These are phyloP conservation scores for Mythimna vitellina DNA, from an alignment of 2,888 invertebrate genomes.

Conservation along the genomic window DNA sequence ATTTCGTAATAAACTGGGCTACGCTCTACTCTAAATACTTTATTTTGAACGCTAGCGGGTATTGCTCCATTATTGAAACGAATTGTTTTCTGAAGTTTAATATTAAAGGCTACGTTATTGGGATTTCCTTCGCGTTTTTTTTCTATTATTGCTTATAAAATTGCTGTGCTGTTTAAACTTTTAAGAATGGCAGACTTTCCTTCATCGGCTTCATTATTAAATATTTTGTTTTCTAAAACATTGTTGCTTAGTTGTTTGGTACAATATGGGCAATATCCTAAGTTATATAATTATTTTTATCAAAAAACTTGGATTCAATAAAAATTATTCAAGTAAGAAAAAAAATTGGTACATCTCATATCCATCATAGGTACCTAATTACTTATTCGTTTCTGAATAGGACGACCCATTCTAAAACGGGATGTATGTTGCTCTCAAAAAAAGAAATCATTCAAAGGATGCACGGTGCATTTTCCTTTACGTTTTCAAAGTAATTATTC, in stretches of 20 bases:
- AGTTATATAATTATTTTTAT: no score
- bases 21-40: constrained; percentile 81
- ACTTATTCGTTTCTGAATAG: constrained; percentile 16
- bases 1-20: constrained; percentile 83
- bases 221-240: constrained; percentile 6
- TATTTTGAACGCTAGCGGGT: constrained; percentile 82
- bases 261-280: no score
- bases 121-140: constrained; percentile 71
- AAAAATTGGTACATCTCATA: background rate
- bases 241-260: background rate
- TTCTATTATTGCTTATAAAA: constrained; percentile 72
- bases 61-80: constrained; percentile 85
- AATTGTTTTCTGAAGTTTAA: constrained; percentile 86
- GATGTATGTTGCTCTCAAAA: background rate
- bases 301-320: background rate
- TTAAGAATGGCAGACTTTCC: constrained; percentile 47
- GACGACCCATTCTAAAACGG: background rate
- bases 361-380: constrained; percentile 29
- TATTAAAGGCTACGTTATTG: constrained; percentile 79
- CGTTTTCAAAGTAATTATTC: constrained; percentile 52
- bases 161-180: constrained; percentile 64
- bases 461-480: constrained; percentile 37
- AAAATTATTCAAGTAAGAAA: background rate
- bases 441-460: constrained; percentile 16
- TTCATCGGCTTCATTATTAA: constrained; percentile 21